Conservation (phyloP, 1,140 invertebrate species). For the Samia ricini region DNA sequence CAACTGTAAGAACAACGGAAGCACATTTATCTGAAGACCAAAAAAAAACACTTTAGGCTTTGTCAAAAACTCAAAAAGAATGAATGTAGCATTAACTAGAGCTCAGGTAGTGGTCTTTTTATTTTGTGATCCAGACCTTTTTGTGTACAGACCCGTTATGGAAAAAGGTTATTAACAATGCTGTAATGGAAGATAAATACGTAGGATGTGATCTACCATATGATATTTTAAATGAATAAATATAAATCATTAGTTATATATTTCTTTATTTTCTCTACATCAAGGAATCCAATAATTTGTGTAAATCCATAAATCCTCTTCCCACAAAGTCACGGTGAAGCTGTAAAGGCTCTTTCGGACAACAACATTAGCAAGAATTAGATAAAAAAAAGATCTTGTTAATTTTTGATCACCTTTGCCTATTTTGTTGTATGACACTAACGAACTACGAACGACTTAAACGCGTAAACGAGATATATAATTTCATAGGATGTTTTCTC, state of each 20-base stretch:
- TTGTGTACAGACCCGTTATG: constrained; percentile 85
- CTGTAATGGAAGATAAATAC: constrained; percentile 81
- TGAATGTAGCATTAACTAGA: constrained; percentile 93
- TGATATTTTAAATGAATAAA: constrained; percentile 6
- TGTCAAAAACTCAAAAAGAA: constrained; percentile 84
- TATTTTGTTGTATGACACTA: too few species aligned
- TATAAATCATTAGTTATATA: not conserved
- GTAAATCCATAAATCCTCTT: too few species aligned
- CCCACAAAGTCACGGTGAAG: too few species aligned
- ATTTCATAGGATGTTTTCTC: too few species aligned
- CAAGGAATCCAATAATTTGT: too few species aligned
- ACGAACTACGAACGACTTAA: too few species aligned
- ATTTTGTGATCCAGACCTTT: constrained; percentile 89
- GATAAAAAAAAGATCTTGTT: too few species aligned
- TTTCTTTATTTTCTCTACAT: not conserved
- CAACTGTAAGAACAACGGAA: constrained; percentile 86
- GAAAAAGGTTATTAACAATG: constrained; percentile 83
- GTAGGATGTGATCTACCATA: constrained; percentile 80
- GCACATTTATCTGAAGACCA: constrained; percentile 73
- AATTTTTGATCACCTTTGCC: too few species aligned
- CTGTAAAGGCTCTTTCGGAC: too few species aligned
- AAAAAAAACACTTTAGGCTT: constrained; percentile 85
- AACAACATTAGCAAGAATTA: too few species aligned
- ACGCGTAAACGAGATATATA: too few species aligned
- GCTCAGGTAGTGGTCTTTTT: constrained; percentile 88